Percentiles rank a stretch among this genome's conserved stretches.
phyloP scores from a whole-genome alignment of 2,113 vertebrate species.

The Copsychus sechellarum region DNA sequence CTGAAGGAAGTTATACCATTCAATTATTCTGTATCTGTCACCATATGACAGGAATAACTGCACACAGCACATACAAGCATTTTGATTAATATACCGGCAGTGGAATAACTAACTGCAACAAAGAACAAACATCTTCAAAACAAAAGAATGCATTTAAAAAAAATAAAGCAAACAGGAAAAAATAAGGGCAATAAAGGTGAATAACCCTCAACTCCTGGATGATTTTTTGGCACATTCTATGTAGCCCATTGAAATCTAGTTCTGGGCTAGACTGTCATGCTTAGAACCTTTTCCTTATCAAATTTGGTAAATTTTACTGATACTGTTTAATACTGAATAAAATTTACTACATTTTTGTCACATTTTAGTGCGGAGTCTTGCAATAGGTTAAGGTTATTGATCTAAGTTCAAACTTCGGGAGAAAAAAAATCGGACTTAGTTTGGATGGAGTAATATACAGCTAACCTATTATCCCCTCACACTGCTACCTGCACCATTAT shows the following conservation, averaged over 20 bases:
- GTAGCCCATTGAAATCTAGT: background rate
- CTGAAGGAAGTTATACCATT: background rate
- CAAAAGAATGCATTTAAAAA: background rate
- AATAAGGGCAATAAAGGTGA: background rate
- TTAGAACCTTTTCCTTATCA: background rate
- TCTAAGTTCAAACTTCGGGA: background rate
- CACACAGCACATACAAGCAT: background rate
- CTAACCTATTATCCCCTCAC: background rate
- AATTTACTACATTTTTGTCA: background rate
- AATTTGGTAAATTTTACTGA: background rate
- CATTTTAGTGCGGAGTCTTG: background rate
- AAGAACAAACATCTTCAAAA: background rate
- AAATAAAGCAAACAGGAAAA: background rate
- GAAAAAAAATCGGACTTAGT: background rate
- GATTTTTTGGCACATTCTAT: background rate
- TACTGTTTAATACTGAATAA: background rate
- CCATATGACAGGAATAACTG: background rate
- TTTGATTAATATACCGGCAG: background rate
- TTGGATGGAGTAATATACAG: background rate
- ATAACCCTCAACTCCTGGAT: background rate
- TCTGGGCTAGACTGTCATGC: background rate
- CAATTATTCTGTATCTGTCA: background rate
- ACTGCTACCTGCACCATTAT: background rate
- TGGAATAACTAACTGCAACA: background rate
- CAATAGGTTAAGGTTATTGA: background rate